Evolutionary conservation across 1,140 invertebrate genomes (phyloP).

Genomic region (Bicyclus anynana): DNA sequence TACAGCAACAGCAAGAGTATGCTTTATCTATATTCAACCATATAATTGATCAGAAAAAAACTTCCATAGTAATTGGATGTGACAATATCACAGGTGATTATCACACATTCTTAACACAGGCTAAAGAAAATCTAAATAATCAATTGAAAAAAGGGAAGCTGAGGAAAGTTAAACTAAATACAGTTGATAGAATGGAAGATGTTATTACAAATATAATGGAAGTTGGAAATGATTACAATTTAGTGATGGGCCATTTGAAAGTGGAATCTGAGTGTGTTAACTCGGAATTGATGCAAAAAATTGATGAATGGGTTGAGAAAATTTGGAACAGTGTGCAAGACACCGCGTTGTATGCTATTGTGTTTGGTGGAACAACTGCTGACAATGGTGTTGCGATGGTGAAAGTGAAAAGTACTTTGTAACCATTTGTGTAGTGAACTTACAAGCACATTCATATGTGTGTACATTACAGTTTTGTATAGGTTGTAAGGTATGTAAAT

Average conservation of each 20-base stretch:
- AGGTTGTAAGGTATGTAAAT: background rate
- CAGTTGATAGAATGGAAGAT: conserved; percentile 71
- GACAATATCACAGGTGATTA: conserved; percentile 79
- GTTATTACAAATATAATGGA: conserved; percentile 49
- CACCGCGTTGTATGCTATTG: conserved; percentile 52
- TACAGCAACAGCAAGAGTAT: conserved; percentile 71
- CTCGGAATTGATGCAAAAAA: conserved; percentile 39
- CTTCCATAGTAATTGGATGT: conserved; percentile 78
- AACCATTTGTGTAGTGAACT: too few relatives aligned
- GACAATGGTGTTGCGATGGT: conserved; percentile 66
- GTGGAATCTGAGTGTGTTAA: conserved; percentile 39
- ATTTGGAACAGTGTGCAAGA: conserved; percentile 78
- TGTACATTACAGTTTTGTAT: conserved; percentile 3
- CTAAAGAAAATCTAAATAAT: conserved; percentile 52
- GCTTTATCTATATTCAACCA: conserved; percentile 83
- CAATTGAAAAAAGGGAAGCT: conserved; percentile 66
- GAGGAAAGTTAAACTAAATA: conserved; percentile 73
- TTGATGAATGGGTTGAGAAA: conserved; percentile 81
- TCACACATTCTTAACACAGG: conserved; percentile 72
- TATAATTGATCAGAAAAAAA: conserved; percentile 80
- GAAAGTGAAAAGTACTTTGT: conserved; percentile 43
- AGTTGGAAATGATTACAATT: conserved; percentile 65
- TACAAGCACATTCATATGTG: too few relatives aligned
- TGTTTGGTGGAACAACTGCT: conserved; percentile 57
- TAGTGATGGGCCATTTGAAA: conserved; percentile 81